A percentile compares a stretch with the other conserved stretches of the same genome.
phyloP scores from a whole-genome alignment of 2,113 vertebrate species.

The Australoheros scitulus region DNA sequence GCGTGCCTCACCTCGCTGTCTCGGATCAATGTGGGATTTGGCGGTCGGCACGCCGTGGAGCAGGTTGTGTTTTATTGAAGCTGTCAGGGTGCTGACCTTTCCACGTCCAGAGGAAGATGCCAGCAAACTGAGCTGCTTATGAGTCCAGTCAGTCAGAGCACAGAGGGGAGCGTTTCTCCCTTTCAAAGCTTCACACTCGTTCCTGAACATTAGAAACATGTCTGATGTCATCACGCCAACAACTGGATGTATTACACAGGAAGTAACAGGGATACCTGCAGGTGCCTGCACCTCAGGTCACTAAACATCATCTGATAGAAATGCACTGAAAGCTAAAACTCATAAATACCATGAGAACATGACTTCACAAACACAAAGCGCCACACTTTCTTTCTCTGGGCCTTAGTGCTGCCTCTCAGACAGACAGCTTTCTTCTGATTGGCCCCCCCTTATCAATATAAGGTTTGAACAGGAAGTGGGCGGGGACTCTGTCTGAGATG shows the following conservation, averaged over 20 bases:
- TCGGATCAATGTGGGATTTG: slow-evolving; percentile 31
- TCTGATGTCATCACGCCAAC: too few relatives aligned
- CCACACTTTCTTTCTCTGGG: neutral
- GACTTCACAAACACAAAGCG: too few relatives aligned
- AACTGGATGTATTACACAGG: too few relatives aligned
- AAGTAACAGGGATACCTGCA: too few relatives aligned
- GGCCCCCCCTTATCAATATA: neutral
- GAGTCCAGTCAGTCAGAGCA: slow-evolving; percentile 31
- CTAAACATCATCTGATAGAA: too few relatives aligned
- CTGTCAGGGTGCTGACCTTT: slow-evolving; percentile 55
- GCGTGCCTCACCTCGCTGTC: neutral
- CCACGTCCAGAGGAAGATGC: slow-evolving; percentile 17
- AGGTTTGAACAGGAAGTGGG: neutral
- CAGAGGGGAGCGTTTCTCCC: neutral
- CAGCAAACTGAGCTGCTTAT: slow-evolving; percentile 28
- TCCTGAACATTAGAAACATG: neutral
- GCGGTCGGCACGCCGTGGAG: neutral
- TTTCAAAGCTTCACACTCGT: neutral
- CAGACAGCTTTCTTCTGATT: accelerated
- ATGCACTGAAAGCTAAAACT: too few relatives aligned
- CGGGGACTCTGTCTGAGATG: too few relatives aligned
- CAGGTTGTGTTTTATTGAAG: slow-evolving; percentile 54
- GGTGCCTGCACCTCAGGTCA: too few relatives aligned
- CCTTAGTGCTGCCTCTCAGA: neutral
- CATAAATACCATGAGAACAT: too few relatives aligned